Evolutionary conservation across 1,140 invertebrate genomes (phyloP), one percentile per base, ranked within the genome.

Genomic region (Drosophila eugracilis): DNA sequence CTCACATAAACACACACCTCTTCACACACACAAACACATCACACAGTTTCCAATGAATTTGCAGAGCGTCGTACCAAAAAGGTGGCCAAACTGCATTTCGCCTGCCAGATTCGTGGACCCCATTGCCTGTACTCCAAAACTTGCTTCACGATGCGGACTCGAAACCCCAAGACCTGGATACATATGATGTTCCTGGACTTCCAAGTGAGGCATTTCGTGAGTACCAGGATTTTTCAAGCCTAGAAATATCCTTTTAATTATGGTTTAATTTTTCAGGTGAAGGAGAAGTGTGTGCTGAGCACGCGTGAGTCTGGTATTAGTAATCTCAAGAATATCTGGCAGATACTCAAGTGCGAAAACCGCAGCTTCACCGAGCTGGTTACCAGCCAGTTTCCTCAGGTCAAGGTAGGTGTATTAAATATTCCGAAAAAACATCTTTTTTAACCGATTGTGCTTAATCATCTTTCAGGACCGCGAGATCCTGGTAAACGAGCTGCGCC

Each of bases 181-280:
- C 97, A 98, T 93, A 93, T 99, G 14, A 98, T 98, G 97, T 98
- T 98, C 92, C 94, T 99, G 34, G 96, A 97, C 62, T 94, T 98
- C 75, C 96, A 97, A 93, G 95, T 95, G 92, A 78, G 84, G 9
- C 71, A 76, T 60, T 91, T 91, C 70, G 90, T 91, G 41, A 90
- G 88, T 91, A 5, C 14, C 19, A 4, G 0, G 6, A 4, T 22
- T 21, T 19, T 10, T 1, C 5, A 1, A 1, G 3, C 7, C 6
- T 0, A 2, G 12, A 12, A 5, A 19, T 0, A 4, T 15, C 4
- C 2, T 30, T 7, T 5, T 30, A 41, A 22, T 17, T 19, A 12
- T 6, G 15, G 1, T 5, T 10, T 6, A 15, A 12, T 24, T 26
- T 65, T 75, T 78, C 80, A 96, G 94, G 96, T 97, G 3, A 93